Evolutionary conservation across 2,113 vertebrate species (phyloP).

Genomic region (Isichthys henryi): DNA sequence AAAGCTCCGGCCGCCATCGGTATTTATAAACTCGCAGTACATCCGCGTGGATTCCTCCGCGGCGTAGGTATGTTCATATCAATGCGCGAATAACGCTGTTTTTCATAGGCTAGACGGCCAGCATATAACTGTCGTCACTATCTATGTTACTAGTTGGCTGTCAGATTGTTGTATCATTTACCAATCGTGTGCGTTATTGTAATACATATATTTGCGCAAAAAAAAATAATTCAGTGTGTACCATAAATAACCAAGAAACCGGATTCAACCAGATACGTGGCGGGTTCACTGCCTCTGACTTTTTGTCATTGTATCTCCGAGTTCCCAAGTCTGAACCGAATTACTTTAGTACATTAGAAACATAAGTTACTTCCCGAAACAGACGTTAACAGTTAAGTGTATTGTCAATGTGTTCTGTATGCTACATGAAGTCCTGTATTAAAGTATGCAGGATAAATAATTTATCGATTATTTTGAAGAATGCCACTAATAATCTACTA

Average conservation of each 20-base stretch:
- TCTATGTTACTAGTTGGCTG: not conserved
- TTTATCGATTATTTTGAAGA: not conserved
- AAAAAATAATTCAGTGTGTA: not conserved
- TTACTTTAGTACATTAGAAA: not conserved
- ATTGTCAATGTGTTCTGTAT: not conserved
- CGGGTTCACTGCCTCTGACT: not conserved
- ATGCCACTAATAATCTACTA: not conserved
- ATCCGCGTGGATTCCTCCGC: conserved; percentile 21
- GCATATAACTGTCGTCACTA: not conserved
- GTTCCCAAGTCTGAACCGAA: not conserved
- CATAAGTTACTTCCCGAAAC: not conserved
- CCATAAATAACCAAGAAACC: not conserved
- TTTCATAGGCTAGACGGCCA: not conserved
- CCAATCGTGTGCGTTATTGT: not conserved
- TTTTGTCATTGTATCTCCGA: not conserved
- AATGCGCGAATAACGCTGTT: conserved; percentile 33
- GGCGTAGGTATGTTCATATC: conserved; percentile 17
- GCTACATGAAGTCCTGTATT: not conserved
- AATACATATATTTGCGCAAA: not conserved
- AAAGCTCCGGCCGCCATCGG: not conserved
- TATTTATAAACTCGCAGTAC: conserved; percentile 18
- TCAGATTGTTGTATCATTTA: not conserved
- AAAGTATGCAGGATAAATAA: not conserved
- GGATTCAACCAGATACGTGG: not conserved
- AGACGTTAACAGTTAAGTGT: not conserved